phyloP scores from a whole-genome alignment of 2,113 vertebrate genomes.

The Falcunculus frontatus region DNA sequence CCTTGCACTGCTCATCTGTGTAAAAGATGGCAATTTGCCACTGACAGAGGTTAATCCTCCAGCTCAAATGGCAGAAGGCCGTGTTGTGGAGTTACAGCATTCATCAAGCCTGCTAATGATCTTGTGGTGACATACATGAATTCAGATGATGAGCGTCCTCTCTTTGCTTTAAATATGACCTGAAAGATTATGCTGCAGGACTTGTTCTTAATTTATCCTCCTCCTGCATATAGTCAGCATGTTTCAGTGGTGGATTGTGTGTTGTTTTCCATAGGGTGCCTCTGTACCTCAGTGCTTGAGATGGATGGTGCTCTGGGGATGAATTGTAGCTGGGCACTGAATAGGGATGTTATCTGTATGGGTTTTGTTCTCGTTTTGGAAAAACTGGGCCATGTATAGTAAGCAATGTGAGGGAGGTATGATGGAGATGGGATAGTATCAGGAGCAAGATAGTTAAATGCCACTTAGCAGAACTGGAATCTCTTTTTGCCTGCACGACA shows the following conservation, averaged over 20 bases:
- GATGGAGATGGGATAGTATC: background rate
- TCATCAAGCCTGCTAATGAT: background rate
- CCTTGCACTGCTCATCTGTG: background rate
- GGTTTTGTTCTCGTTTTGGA: background rate
- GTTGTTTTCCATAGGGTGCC: background rate
- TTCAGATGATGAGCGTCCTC: background rate
- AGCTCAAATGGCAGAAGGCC: background rate
- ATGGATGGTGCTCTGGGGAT: background rate
- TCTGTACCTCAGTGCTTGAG: background rate
- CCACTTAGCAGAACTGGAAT: background rate
- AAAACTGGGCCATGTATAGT: background rate
- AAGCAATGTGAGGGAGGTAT: rapidly evolving
- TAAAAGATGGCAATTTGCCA: background rate
- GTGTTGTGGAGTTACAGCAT: background rate
- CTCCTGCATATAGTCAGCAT: background rate
- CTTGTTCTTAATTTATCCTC: background rate
- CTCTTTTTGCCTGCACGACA: background rate
- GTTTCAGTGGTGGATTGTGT: rapidly evolving
- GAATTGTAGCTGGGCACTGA: background rate
- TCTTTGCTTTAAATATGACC: background rate
- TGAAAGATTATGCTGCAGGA: background rate
- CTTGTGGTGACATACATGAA: background rate
- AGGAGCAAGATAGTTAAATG: background rate
- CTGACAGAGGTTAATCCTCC: background rate
- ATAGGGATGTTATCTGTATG: background rate